Evolutionary conservation across 2,113 vertebrate genomes (phyloP).

Genomic region (Siphamia tubifer): DNA sequence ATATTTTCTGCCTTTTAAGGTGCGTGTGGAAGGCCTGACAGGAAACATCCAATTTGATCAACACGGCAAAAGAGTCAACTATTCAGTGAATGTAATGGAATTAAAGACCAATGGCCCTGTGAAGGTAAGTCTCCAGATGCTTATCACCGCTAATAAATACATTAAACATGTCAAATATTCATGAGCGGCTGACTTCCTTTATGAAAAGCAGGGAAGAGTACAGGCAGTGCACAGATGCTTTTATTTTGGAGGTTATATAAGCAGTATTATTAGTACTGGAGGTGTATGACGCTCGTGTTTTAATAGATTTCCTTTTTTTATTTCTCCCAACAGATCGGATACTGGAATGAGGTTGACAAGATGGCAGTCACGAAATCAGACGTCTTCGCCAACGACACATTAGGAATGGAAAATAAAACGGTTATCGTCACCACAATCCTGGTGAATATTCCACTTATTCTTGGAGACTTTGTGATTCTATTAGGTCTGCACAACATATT

Average conservation of each 20-base stretch:
- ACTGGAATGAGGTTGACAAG: constrained; percentile 98
- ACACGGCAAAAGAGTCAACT: constrained; percentile 96
- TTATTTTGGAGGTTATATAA: not conserved
- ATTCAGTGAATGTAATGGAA: constrained; percentile 97
- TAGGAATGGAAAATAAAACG: constrained; percentile 97
- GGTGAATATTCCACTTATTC: constrained; percentile 87
- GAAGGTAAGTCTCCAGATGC: constrained; percentile 83
- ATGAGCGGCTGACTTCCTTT: no score
- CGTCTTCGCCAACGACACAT: constrained; percentile 90
- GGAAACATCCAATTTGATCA: constrained; percentile 99
- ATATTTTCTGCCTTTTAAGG: constrained; percentile 75
- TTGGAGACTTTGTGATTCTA: not conserved
- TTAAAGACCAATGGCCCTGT: constrained; percentile 95
- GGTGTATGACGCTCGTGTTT: not conserved
- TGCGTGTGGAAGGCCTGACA: constrained; percentile 94
- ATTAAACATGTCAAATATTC: not conserved
- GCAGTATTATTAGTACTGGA: not conserved
- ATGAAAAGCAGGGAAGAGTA: no score
- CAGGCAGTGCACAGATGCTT: not conserved
- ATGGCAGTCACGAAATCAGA: constrained; percentile 96
- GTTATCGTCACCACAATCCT: constrained; percentile 98
- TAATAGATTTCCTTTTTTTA: not conserved
- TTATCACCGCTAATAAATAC: not conserved
- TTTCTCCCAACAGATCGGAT: constrained; percentile 88
- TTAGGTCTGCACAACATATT: no score